phyloP scores from a whole-genome alignment of 2,113 vertebrate species.

The Ochotona curzoniae region DNA sequence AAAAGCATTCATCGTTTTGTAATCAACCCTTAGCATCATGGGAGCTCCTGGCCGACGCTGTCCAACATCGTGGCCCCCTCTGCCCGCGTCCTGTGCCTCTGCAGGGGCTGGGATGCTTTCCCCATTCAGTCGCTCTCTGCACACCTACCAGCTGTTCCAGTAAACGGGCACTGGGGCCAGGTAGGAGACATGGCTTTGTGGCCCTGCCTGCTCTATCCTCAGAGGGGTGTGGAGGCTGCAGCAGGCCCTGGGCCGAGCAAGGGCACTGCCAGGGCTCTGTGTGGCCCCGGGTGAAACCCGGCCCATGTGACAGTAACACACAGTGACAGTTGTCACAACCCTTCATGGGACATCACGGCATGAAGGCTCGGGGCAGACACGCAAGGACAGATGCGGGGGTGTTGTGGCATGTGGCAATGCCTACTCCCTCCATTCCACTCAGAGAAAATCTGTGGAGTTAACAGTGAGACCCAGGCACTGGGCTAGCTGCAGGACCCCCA shows the following conservation, averaged over 20 bases:
- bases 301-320: conserved; percentile 80
- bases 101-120: too few species aligned
- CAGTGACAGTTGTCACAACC: conserved; percentile 86
- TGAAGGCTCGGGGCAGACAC: conserved; percentile 78
- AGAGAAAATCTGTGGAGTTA: accelerated
- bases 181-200: conserved; percentile 10
- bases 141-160: too few species aligned
- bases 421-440: too few species aligned
- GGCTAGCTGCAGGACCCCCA: neutral
- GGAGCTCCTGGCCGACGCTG: too few species aligned
- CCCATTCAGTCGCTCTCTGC: neutral
- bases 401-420: accelerated
- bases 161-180: accelerated
- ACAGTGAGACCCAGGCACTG: accelerated
- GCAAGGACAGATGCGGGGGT: conserved; percentile 54
- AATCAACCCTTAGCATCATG: accelerated
- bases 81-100: accelerated
- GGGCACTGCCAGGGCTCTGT: conserved; percentile 74
- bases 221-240: conserved; percentile 72
- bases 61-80: too few species aligned
- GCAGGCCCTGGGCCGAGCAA: conserved; percentile 77
- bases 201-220: neutral
- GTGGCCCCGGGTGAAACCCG: conserved; percentile 79
- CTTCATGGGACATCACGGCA: conserved; percentile 70
- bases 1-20: neutral